Evolutionary conservation across 2,797 vertebrate species (phyloP), one percentile per base, ranked within the genome.

Genomic region (Chloroceryle inda): DNA sequence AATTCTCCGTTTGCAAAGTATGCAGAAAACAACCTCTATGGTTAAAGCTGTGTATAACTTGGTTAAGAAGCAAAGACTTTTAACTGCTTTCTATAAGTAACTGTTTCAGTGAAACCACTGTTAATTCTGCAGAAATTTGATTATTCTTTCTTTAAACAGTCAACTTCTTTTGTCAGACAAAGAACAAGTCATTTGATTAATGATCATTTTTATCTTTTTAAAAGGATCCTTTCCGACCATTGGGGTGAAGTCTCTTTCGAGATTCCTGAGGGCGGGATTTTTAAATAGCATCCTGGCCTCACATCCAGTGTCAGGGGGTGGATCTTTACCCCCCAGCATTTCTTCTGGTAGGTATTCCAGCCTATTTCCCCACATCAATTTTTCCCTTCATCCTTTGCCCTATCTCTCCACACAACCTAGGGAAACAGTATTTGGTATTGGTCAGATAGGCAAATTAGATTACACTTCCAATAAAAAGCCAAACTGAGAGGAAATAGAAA

Each of bases 211-310:
- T 98, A 80, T 98, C 96, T 98, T 90, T 97, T 98, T 97, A 85
- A 96, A 98, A 98, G 98, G 98, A 98, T 98, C 98, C 95, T 98
- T 98, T 47, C 98, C 98, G 35, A 95, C 98, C 95, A 98, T 98
- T 97, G 98, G 98, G 85, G 95, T 98, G 95, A 98, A 98, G 96
- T 97, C 98, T 72, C 98, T 98, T 87, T 98, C 98, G 76, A 98
- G 98, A 95, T 98, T 98, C 98, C 98, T 98, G 97, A 98, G 98
- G 90, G 97, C 98, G 47, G 98, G 98, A 83, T 98, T 98, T 96
- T 97, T 98, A 97, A 98, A 97, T 97, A 97, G 97, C 96, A 97
- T 98, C 97, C 98, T 98, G 94, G 92, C 98, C 90, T 96, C 98
- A 47, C 97, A 97, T 97, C 98, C 98, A 94, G 97, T 98, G 88